Evolutionary conservation across 2,113 vertebrate genomes (phyloP), one percentile per base, ranked within the genome.

Genomic region (Pygoscelis adeliae): DNA sequence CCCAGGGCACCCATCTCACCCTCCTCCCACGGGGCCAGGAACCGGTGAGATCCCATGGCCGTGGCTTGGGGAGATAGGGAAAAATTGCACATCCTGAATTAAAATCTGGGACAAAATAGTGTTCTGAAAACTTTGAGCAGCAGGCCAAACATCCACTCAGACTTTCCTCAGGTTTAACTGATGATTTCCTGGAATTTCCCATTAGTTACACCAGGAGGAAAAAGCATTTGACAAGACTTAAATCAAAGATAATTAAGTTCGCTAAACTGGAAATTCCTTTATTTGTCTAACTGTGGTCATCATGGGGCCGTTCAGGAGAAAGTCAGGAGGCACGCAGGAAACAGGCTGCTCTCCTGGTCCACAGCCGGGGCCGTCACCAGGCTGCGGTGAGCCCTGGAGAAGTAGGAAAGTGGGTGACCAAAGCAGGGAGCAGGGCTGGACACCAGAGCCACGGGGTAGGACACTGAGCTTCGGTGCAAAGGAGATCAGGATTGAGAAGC

Each of bases 101-200:
- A 49, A 72, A 84, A 70, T 32, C 30, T 61, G 18, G 9, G n/a
- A 76, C 9, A 65, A 87, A 89, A 74, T 5, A 58, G 11, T 2
- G 2, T 46, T 70, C 34, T 66, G 79, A 73, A 61, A 90, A 63
- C 23, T 71, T 50, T 3, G 19, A 56, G 46, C 19, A 66, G 30
- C 11, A 90, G 67, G 38, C 42, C 40, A 86, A 73, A 40, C 1
- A 22, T 73, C 72, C 76, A 46, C 40, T 77, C 66, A 30, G 71
- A 36, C 34, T 80, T 69, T 61, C 44, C 58, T 49, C 46, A 42
- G 70, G 11, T 77, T 82, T 83, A 82, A 73, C 40, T 53, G 82
- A 77, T 62, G 27, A 46, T 90, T 97, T 97, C 74, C 95, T 96
- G 85, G 87, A 97, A 80, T 80, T 90, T 92, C 30, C 32, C 36